Evolutionary conservation across 2,113 vertebrate species (phyloP).

Genomic region (Tichodroma muraria): DNA sequence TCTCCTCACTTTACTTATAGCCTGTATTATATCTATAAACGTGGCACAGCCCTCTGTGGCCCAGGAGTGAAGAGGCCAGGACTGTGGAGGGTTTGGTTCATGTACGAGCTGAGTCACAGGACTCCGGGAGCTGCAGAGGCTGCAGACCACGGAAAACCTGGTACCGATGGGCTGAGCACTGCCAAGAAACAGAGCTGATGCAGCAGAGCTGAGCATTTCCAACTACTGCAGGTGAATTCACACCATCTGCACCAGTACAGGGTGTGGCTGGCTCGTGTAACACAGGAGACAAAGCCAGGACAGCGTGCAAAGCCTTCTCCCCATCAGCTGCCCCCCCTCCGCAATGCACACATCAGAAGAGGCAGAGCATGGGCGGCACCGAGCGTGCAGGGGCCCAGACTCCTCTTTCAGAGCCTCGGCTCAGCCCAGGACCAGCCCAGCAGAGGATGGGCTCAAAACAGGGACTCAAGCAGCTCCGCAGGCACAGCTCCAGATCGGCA

Average conservation of each 20-base stretch:
- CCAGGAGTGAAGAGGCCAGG: neutral
- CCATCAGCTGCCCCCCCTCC: neutral
- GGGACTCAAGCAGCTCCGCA: neutral
- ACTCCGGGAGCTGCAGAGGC: neutral
- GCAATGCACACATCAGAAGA: rapidly evolving
- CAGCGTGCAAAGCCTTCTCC: rapidly evolving
- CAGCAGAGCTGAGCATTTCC: neutral
- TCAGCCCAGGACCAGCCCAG: neutral
- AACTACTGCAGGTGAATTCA: neutral
- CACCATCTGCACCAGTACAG: neutral
- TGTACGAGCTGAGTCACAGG: neutral
- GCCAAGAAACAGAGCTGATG: neutral
- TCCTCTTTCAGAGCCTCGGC: neutral
- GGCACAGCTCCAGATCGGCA: rapidly evolving
- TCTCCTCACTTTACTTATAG: neutral
- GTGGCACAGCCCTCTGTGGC: too few species aligned
- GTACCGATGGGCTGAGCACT: neutral
- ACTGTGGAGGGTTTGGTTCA: neutral
- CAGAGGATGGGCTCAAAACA: too few species aligned
- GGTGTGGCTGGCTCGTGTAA: rapidly evolving
- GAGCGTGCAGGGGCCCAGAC: rapidly evolving
- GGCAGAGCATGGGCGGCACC: neutral
- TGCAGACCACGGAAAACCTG: neutral
- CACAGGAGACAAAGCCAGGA: neutral
- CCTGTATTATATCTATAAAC: rapidly evolving